These are phyloP conservation scores for Brachionus paranguensis DNA, from an alignment of 1,140 invertebrate genomes.

Conservation along the genomic window DNA sequence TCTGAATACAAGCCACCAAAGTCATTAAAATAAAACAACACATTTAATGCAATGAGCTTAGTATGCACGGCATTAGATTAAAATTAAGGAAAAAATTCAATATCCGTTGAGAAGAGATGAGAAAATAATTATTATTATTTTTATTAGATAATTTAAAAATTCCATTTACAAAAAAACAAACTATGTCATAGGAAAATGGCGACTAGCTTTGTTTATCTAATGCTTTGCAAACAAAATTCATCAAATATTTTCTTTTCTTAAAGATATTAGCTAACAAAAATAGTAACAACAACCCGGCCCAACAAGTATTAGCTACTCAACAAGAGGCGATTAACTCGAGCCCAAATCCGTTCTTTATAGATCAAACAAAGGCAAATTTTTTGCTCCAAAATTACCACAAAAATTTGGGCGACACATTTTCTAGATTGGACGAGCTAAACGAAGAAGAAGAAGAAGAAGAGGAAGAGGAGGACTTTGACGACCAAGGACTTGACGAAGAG, in stretches of 20 bases:
- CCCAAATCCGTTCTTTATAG: slow-evolving; percentile 10
- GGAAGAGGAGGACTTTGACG: neutral
- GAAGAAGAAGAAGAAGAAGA: neutral
- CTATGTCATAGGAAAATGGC: neutral
- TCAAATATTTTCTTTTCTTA: neutral
- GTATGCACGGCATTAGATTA: too few relatives aligned
- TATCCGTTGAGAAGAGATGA: too few relatives aligned
- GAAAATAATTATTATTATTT: too few relatives aligned
- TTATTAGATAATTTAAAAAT: neutral
- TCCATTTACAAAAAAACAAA: neutral
- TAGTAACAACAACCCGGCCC: slow-evolving; percentile 6
- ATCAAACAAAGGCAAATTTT: slow-evolving; percentile 12
- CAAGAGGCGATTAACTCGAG: neutral
- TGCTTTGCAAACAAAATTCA: neutral
- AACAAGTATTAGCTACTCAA: neutral
- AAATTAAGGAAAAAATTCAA: too few relatives aligned
- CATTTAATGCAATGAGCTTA: too few relatives aligned
- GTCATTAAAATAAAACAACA: too few relatives aligned
- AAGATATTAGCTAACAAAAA: slow-evolving; percentile 36
- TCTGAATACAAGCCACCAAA: too few relatives aligned
- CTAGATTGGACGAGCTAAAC: neutral
- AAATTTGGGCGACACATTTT: neutral
- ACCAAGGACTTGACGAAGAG: neutral
- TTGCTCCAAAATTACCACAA: neutral
- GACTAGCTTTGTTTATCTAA: neutral